phyloP scores from a whole-genome alignment of 2,113 vertebrate genomes.

The Sula dactylatra region DNA sequence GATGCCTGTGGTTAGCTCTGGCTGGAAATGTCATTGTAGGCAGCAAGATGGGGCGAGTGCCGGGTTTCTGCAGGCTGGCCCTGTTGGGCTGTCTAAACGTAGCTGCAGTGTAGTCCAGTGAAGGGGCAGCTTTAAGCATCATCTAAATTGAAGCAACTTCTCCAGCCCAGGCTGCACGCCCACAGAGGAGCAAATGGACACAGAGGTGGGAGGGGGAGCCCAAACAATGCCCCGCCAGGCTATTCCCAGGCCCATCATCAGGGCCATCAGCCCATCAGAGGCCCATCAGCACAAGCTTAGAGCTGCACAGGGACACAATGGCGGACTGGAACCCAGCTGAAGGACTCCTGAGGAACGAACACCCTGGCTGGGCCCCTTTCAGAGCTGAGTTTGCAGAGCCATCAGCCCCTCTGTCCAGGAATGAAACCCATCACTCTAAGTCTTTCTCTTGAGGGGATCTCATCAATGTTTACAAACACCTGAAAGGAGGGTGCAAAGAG shows the following conservation, averaged over 20 bases:
- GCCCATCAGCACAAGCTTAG: not conserved
- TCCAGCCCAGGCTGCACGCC: not conserved
- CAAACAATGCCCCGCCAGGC: not conserved
- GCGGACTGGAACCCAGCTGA: not conserved
- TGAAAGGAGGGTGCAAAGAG: not conserved
- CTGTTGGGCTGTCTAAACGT: not conserved
- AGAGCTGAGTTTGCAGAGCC: not conserved
- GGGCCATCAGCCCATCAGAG: not conserved
- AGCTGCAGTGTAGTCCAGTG: not conserved
- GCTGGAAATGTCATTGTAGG: not conserved
- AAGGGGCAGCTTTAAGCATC: not conserved
- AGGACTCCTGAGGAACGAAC: not conserved
- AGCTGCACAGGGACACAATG: not conserved
- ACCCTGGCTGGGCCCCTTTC: not conserved
- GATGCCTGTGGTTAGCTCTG: not conserved
- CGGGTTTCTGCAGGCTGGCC: not conserved
- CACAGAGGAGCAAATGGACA: not conserved
- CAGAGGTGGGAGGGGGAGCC: not conserved
- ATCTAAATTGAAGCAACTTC: not conserved
- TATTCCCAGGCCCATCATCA: not conserved
- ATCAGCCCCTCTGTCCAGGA: not conserved
- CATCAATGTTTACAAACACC: not conserved
- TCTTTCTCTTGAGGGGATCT: not conserved
- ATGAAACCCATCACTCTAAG: fast-evolving
- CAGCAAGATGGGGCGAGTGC: not conserved